Base-by-base conservation (phyloP, 2,888 invertebrate genomes). In the Ptilodon capucinus region DNA sequence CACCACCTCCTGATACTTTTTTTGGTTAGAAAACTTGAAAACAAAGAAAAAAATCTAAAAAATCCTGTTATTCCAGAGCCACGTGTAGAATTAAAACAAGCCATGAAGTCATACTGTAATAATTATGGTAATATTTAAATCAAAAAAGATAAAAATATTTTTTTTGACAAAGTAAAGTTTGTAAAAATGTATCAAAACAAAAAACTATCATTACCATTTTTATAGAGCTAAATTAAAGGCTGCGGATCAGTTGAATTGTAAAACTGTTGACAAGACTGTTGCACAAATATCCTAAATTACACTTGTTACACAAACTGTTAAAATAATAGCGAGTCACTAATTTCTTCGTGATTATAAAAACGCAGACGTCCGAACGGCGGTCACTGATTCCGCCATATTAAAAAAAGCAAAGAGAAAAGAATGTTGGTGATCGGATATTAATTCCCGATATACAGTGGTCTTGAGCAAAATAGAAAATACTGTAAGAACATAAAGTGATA, bases 191-290 rank as follows among this genome's bases (percentile, higher is more conserved):
- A 91, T 89, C 91, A 91, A 91, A 91, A 91, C 91, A 92, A 92
- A 92, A 91, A 91, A 91, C 88, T 87, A 86, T 89, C 88, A 85
- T 90, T 91, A 91, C 91, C 91, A 91, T 91, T 91, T 91, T 91
- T 89, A 76, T 63, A 59, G n/a, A n/a, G 67, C 66, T 61, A 72
- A 76, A 72, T 68, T 62, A 59, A 60, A 57, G 48, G 68, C 64
- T 63, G 61, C 56, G 45, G 49, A 60, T 50, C 57, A 61, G 67
- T 63, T 40, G 40, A 44, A 51, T 49, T 32, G 49, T 51, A 40
- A 36, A 53, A 45, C 48, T 62, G 57, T 47, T 56, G 44, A 47
- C 53, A 54, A 60, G 57, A 54, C 56, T 43, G 48, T 58, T 47
- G 56, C 73, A 72, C 67, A 64, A 63, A 65, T 64, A 56, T 57